Percentiles rank a stretch among this genome's conserved stretches.
Conservation (phyloP, 1,140 invertebrate species). For the Drosophila parvula region DNA sequence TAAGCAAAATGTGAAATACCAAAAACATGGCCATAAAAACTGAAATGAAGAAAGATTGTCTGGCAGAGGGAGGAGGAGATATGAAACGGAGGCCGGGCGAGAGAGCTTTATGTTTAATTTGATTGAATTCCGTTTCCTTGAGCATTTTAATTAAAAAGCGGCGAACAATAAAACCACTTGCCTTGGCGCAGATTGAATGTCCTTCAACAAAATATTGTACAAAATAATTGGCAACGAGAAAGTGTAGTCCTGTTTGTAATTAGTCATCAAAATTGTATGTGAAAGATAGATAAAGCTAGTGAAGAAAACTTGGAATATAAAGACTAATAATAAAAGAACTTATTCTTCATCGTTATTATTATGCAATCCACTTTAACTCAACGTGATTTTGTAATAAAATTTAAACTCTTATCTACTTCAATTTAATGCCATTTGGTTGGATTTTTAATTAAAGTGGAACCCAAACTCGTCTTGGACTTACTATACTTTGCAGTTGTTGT, state of each 20-base stretch:
- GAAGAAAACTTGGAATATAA: too few species aligned
- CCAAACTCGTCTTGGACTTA: slow-evolving; percentile 18
- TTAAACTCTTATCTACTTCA: background rate
- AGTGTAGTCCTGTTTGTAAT: background rate
- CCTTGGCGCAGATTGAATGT: background rate
- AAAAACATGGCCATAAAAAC: slow-evolving; percentile 26
- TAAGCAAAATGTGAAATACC: slow-evolving; percentile 18
- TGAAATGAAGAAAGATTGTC: background rate
- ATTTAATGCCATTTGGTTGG: slow-evolving; percentile 10
- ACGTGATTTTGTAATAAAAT: background rate
- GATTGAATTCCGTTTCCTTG: slow-evolving; percentile 48
- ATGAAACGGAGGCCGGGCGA: background rate
- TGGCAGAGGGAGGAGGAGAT: background rate
- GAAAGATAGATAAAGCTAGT: too few species aligned
- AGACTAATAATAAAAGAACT: too few species aligned
- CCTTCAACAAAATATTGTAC: background rate
- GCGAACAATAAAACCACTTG: slow-evolving; percentile 2
- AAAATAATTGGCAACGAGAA: background rate
- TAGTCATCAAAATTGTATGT: background rate
- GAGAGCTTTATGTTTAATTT: slow-evolving; percentile 41
- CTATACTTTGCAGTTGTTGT: slow-evolving; percentile 10
- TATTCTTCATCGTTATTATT: too few species aligned
- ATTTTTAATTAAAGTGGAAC: slow-evolving; percentile 52
- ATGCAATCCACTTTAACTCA: too few species aligned
- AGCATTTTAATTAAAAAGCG: slow-evolving; percentile 51